Conservation (phyloP, 2,888 invertebrate genomes). For the Eucriotettix oculatus region DNA sequence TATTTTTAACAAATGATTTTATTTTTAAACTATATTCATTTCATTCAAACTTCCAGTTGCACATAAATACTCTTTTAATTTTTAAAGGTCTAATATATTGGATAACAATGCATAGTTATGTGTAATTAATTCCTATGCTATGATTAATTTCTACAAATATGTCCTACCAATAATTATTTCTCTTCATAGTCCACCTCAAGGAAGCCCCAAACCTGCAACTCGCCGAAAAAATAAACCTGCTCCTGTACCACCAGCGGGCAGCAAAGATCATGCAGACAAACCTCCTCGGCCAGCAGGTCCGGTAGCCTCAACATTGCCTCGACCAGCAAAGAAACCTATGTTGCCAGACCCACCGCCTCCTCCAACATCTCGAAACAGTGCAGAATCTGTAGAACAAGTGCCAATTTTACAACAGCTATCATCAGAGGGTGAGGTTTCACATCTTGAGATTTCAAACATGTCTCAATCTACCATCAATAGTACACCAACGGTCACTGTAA, state of each 20-base stretch:
- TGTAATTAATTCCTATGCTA: neutral
- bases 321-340: constrained; percentile 34
- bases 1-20: too few relatives aligned
- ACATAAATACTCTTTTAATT: too few relatives aligned
- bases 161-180: constrained; percentile 1
- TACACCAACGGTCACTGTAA: neutral
- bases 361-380: neutral
- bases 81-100: too few relatives aligned
- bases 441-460: too few relatives aligned
- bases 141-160: neutral
- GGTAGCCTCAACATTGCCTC: constrained; percentile 38
- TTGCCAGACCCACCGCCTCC: neutral
- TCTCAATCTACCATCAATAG: neutral
- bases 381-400: neutral
- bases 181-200: constrained; percentile 42
- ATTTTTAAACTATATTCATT: too few relatives aligned
- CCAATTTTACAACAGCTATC: neutral
- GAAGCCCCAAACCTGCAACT: constrained; percentile 55
- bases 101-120: neutral
- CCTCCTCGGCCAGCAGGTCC: constrained; percentile 42
- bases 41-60: too few relatives aligned
- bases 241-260: constrained; percentile 11
- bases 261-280: constrained; percentile 35
- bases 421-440: neutral
- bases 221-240: constrained; percentile 59